Evolutionary conservation across 2,888 invertebrate species (phyloP).

Genomic region (Heterodera filipjevi): DNA sequence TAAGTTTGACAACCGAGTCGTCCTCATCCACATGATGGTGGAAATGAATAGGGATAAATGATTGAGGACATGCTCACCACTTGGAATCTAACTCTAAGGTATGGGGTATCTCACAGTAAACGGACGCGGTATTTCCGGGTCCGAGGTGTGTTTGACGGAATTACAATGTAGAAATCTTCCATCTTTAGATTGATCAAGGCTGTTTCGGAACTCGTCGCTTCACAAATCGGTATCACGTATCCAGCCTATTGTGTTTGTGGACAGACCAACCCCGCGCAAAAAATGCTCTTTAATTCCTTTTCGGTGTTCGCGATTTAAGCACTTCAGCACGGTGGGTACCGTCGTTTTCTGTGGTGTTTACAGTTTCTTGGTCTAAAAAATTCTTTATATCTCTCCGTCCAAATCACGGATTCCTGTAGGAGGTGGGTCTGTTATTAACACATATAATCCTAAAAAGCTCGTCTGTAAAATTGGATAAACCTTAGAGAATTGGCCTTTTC

Average conservation of each 20-base stretch:
- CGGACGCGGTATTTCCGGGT: neutral
- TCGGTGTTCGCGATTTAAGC: conserved; percentile 3
- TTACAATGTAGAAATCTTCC: conserved; percentile 13
- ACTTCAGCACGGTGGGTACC: conserved; percentile 1
- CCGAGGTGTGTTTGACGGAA: neutral
- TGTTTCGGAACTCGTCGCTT: neutral
- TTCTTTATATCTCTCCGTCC: conserved; percentile 3
- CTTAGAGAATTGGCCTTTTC: neutral
- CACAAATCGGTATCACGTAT: neutral
- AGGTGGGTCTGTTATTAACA: neutral
- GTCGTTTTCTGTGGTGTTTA: neutral
- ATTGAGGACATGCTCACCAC: neutral
- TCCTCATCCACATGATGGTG: neutral
- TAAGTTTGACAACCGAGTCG: neutral
- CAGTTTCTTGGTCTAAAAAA: conserved; percentile 10
- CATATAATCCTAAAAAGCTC: neutral
- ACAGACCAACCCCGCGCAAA: neutral
- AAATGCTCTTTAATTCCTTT: conserved; percentile 17
- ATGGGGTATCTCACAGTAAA: neutral
- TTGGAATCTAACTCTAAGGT: neutral
- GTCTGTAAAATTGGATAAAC: neutral
- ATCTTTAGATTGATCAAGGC: no score
- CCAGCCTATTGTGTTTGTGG: neutral
- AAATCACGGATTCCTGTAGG: neutral
- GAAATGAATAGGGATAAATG: neutral